Evolutionary conservation across 2,113 vertebrate genomes (phyloP).

Genomic region (Meleagris gallopavo): DNA sequence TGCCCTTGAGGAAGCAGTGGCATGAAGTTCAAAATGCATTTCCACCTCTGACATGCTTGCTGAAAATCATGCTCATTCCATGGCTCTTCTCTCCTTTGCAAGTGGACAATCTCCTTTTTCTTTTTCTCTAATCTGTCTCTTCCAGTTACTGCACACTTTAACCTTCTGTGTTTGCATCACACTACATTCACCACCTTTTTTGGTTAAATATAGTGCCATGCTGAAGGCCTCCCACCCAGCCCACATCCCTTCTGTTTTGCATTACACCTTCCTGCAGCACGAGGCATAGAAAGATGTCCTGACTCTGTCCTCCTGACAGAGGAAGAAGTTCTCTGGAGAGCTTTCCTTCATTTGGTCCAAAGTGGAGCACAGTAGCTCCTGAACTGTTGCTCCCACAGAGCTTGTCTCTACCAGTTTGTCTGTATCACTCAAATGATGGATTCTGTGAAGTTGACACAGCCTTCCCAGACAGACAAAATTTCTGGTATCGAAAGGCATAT

Average conservation of each 20-base stretch:
- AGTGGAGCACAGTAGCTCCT: neutral
- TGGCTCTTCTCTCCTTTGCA: neutral
- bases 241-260: conserved; percentile 58
- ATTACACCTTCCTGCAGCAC: conserved; percentile 53
- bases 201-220: conserved; percentile 57
- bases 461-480: neutral
- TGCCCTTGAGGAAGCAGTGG: neutral
- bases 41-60: neutral
- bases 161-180: conserved; percentile 28
- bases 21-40: neutral
- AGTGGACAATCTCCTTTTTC: neutral
- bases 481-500: neutral
- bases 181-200: neutral
- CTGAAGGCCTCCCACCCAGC: conserved; percentile 49
- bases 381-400: neutral
- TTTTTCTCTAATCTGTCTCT: neutral
- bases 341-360: neutral
- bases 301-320: neutral
- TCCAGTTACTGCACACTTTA: conserved; percentile 24
- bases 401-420: neutral
- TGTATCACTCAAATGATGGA: neutral
- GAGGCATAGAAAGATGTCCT: conserved; percentile 4
- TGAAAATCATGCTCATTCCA: neutral
- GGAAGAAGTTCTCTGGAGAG: neutral
- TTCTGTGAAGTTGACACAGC: neutral